phyloP scores from a whole-genome alignment of 2,113 vertebrate genomes.

The Sminthopsis crassicaudata region DNA sequence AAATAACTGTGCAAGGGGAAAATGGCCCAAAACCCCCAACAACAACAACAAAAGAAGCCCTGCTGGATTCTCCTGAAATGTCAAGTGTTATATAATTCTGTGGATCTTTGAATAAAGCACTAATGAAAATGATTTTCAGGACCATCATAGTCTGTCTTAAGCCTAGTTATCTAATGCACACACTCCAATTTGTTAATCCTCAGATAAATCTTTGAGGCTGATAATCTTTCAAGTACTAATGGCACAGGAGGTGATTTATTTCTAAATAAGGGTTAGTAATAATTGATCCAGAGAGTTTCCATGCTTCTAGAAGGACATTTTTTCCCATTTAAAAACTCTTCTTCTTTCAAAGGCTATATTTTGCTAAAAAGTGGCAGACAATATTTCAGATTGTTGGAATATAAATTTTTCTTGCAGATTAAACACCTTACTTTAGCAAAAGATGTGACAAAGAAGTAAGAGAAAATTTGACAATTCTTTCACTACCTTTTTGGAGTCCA shows the following conservation, averaged over 20 bases:
- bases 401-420: not conserved
- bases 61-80: constrained; percentile 80
- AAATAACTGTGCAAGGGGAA: constrained; percentile 21
- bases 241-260: constrained; percentile 82
- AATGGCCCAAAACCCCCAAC: not conserved
- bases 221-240: constrained; percentile 86
- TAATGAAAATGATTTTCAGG: constrained; percentile 91
- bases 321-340: constrained; percentile 42
- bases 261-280: constrained; percentile 73
- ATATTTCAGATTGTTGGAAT: not conserved
- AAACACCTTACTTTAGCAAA: constrained; percentile 4
- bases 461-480: not conserved
- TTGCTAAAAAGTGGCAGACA: constrained; percentile 23
- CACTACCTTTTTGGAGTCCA: not conserved
- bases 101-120: constrained; percentile 89
- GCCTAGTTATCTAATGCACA: constrained; percentile 81
- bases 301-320: constrained; percentile 56
- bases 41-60: constrained; percentile 72
- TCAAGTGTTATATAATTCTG: constrained; percentile 89
- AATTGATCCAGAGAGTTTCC: constrained; percentile 73
- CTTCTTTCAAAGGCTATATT: constrained; percentile 36
- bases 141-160: constrained; percentile 87
- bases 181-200: constrained; percentile 86
- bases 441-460: constrained; percentile 19
- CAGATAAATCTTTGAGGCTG: constrained; percentile 85